Percentiles rank a stretch among this genome's conserved stretches.
Conservation (phyloP, 1,140 invertebrate genomes). For the Tetraneura akinire region DNA sequence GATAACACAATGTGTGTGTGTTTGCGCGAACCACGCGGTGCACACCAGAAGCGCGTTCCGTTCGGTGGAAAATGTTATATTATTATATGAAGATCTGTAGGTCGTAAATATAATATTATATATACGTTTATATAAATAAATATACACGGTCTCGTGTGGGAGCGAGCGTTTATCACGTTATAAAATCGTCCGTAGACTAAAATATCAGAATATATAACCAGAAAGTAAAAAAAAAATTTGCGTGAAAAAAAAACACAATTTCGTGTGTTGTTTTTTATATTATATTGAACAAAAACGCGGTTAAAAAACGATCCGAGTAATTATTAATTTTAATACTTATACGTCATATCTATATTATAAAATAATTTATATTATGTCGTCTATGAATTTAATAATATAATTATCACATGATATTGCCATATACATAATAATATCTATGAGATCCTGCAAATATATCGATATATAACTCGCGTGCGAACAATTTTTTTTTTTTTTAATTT, state of each 20-base stretch:
- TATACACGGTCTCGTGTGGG: background rate
- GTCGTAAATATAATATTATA: too few species aligned
- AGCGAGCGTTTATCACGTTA: background rate
- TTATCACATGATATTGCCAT: conserved; percentile 13
- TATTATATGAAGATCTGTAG: background rate
- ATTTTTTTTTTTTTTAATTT: background rate
- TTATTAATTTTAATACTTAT: conserved; percentile 14
- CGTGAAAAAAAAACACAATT: background rate
- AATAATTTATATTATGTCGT: conserved; percentile 14
- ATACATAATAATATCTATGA: too few species aligned
- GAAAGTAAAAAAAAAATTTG: background rate
- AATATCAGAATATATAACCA: background rate
- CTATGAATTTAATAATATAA: conserved; percentile 14
- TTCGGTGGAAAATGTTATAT: too few species aligned
- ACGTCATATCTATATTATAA: background rate
- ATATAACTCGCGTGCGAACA: background rate
- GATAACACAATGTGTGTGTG: too few species aligned
- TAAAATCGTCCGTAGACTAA: background rate
- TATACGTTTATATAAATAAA: background rate
- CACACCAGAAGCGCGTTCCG: background rate
- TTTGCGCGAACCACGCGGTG: background rate
- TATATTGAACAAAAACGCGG: background rate
- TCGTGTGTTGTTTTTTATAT: background rate
- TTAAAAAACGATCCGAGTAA: conserved; percentile 1
- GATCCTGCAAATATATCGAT: too few species aligned